Conservation (phyloP, 2,797 vertebrate species). For the Acrossocheilus wenchowensis region DNA sequence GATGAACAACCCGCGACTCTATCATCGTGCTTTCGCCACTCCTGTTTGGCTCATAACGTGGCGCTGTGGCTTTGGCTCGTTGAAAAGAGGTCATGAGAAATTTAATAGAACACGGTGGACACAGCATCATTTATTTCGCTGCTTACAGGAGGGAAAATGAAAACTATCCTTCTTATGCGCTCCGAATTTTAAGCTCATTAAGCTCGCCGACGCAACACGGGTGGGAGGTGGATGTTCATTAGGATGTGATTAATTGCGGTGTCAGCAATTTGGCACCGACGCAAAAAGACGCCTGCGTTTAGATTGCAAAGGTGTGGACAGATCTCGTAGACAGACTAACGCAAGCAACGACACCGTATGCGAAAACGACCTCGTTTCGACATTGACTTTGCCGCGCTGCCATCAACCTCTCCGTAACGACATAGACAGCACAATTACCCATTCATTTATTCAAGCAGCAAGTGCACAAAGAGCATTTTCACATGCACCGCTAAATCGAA, state of each 20-base stretch:
- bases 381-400: conserved; percentile 45
- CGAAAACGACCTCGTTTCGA: conserved; percentile 26
- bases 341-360: conserved; percentile 38
- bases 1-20: conserved; percentile 56
- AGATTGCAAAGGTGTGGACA: conserved; percentile 50
- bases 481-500: conserved; percentile 85
- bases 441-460: conserved; percentile 79
- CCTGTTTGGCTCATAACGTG: conserved; percentile 55
- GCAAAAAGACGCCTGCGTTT: conserved; percentile 47
- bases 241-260: conserved; percentile 53
- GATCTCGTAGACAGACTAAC: conserved; percentile 35
- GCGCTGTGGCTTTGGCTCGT: conserved; percentile 47
- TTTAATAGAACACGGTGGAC: background rate
- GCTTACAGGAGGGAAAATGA: conserved; percentile 31
- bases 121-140: conserved; percentile 29
- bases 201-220: conserved; percentile 31
- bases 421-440: conserved; percentile 51
- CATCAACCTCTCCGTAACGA: conserved; percentile 44
- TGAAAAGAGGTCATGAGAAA: conserved; percentile 56
- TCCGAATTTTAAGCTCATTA: conserved; percentile 39
- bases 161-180: conserved; percentile 7
- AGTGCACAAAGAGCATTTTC: conserved; percentile 84
- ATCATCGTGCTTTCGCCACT: conserved; percentile 32
- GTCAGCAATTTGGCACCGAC: conserved; percentile 41
- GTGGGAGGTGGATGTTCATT: conserved; percentile 43